Evolutionary conservation across 2,797 vertebrate genomes (phyloP).

Genomic region (Enteromius treurensis): DNA sequence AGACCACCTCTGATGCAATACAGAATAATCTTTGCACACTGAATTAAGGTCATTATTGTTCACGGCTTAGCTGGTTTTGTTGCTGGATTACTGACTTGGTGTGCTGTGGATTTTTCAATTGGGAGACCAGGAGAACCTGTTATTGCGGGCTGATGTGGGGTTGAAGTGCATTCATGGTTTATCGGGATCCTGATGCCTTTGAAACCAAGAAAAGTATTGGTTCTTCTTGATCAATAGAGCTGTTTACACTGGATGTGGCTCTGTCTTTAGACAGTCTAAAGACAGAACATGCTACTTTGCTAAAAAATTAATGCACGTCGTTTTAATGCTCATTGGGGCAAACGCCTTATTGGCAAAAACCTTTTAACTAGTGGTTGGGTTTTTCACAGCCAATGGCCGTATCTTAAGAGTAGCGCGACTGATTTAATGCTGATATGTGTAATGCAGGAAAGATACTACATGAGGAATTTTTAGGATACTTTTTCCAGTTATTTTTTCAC

Average conservation of each 20-base stretch:
- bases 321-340: background rate
- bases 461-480: background rate
- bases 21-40: slow-evolving; percentile 38
- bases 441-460: background rate
- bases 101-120: background rate
- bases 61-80: slow-evolving; percentile 32
- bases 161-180: background rate
- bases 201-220: slow-evolving; percentile 27
- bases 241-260: slow-evolving; percentile 47
- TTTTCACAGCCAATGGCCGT: background rate
- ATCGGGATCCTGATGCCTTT: slow-evolving; percentile 26
- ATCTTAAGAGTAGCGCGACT: background rate
- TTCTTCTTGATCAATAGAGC: slow-evolving; percentile 51
- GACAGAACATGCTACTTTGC: background rate
- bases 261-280: background rate
- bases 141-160: background rate
- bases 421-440: background rate
- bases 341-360: background rate
- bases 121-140: slow-evolving; percentile 14
- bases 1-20: slow-evolving; percentile 35
- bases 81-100: slow-evolving; percentile 36
- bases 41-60: slow-evolving; percentile 35
- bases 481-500: background rate
- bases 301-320: background rate
- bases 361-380: slow-evolving; percentile 6